Evolutionary conservation across 2,888 invertebrate genomes (phyloP).

Genomic region (Noctua pronuba): DNA sequence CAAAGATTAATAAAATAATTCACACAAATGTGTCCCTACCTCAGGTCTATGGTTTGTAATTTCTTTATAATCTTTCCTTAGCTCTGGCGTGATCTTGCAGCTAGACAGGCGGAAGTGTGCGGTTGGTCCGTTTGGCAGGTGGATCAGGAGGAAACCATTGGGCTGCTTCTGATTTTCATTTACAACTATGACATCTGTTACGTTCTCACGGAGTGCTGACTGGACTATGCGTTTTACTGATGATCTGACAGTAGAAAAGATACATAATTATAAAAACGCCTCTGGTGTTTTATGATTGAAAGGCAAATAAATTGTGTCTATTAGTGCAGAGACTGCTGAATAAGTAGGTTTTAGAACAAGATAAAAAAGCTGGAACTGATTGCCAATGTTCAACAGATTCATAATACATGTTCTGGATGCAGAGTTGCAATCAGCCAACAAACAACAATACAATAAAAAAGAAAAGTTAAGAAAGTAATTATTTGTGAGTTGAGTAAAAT

Average conservation of each 20-base stretch:
- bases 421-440: background rate
- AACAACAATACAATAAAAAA: background rate
- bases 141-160: conserved; percentile 97
- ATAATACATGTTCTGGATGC: background rate
- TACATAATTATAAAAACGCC: background rate
- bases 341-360: background rate
- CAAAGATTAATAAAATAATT: background rate
- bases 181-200: conserved; percentile 97
- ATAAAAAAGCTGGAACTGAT: background rate
- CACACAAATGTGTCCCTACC: conserved; percentile 74
- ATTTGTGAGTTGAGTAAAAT: background rate
- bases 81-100: conserved; percentile 96
- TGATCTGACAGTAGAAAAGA: conserved; percentile 88
- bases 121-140: conserved; percentile 99
- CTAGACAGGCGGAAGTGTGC: conserved; percentile 98
- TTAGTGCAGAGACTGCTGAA: background rate
- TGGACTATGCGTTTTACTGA: conserved; percentile 98
- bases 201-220: conserved; percentile 94
- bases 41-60: conserved; percentile 97
- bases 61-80: conserved; percentile 94
- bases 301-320: background rate
- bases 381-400: background rate
- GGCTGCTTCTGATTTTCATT: conserved; percentile 98
- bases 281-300: background rate
- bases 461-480: background rate